A percentile compares a stretch with the other conserved stretches of the same genome.
Evolutionary conservation across 2,888 invertebrate genomes (phyloP).

Genomic region (Leucozona laternaria): DNA sequence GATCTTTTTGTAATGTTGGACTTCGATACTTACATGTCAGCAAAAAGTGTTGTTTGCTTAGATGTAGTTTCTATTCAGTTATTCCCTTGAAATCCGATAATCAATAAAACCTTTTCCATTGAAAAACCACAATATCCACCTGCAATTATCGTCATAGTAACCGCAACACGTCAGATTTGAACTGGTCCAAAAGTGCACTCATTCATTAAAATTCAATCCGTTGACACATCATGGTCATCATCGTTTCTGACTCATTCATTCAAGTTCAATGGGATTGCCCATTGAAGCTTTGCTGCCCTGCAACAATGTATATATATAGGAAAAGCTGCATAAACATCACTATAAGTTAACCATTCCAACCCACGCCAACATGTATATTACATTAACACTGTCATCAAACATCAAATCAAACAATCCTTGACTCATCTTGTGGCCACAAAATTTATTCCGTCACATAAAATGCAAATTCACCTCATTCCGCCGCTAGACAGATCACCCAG

Average conservation of each 20-base stretch:
- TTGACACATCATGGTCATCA: conserved; percentile 42
- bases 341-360: conserved; percentile 29
- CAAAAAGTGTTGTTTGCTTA: background rate
- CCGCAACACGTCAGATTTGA: conserved; percentile 56
- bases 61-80: background rate
- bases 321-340: background rate
- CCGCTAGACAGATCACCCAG: conserved; percentile 48
- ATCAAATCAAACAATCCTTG: conserved; percentile 23
- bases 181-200: conserved; percentile 51
- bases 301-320: no score
- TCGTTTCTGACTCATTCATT: conserved; percentile 42
- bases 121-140: conserved; percentile 62
- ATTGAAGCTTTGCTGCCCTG: background rate
- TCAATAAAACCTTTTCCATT: conserved; percentile 28
- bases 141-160: conserved; percentile 37
- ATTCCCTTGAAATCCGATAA: conserved; percentile 54
- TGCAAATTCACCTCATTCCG: conserved; percentile 59
- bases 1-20: background rate
- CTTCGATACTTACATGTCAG: background rate
- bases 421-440: conserved; percentile 29
- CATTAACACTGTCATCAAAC: conserved; percentile 42
- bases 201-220: conserved; percentile 39
- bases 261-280: conserved; percentile 44
- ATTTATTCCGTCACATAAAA: conserved; percentile 59
- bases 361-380: conserved; percentile 32